Base-by-base conservation (phyloP, 2,888 invertebrate genomes). In the Nymphalis c-album region DNA sequence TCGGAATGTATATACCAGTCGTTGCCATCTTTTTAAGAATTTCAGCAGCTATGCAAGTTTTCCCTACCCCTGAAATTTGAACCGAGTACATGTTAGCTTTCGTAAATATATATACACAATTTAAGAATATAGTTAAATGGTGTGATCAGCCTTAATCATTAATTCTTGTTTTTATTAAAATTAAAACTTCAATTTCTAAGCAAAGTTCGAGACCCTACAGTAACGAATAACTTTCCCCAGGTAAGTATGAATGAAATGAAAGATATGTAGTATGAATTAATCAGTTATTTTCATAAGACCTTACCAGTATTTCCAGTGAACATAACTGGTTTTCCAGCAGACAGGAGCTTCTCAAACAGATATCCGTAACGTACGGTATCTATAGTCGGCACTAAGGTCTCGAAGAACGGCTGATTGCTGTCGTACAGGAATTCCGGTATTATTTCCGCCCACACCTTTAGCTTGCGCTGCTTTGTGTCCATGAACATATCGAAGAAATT, bases 341-440 rank as follows among this genome's bases (percentile, higher is more conserved):
- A 88, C 18, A 98, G 92, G 16, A 98, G 89, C 77, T 96, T 94
- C 77, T 96, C 95, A 90, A 96, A 94, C 53, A 97, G 85, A 80
- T 95, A 97, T 66, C 97, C 97, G 80, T 96, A 98, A 76, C 97
- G 94, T 0, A 97, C 96, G 0, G 98, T 98, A 80, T 98, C 98
- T n/a, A 95, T 94, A 0, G 98, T 98, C 0, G 98, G 98, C 10
- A 98, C 98, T 10, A 97, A 91, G 81, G 97, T 96, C 80, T 98
- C 97, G 80, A 97, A 98, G 87, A 97, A 98, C 1, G 97, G 96
- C 35, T 93, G 88, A 1, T 94, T 89, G 17, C 93, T 87, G 80
- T 96, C 94, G 78, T 96, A 98, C 3, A 87, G 74, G 80, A 97
- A 98, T 1, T 88, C 78, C 0, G 97, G 95, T 73, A 97, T 95